A percentile compares a stretch with the other conserved stretches of the same genome.
phyloP scores from a whole-genome alignment of 2,888 invertebrate species.

The Napeogenes inachia region DNA sequence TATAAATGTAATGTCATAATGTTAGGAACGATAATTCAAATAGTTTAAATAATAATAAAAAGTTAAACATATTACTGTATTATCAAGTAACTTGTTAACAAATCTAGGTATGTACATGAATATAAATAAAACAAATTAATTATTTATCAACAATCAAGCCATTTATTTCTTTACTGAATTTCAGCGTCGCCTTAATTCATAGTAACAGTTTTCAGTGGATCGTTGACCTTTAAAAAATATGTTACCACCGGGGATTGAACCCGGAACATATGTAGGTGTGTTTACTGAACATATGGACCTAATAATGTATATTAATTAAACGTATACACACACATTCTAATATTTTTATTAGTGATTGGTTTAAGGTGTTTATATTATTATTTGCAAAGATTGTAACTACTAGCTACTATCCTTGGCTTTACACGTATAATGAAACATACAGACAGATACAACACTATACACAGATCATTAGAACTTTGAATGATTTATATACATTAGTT shows the following conservation, averaged over 20 bases:
- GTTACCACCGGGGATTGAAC: constrained; percentile 56
- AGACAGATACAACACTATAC: no score
- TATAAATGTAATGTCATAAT: not conserved
- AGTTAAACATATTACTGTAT: no score
- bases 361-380: no score
- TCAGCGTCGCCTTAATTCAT: constrained; percentile 33
- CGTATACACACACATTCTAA: constrained; percentile 8
- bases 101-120: not conserved
- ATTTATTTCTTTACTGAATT: constrained; percentile 2
- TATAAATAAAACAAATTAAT: not conserved
- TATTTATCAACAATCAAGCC: not conserved
- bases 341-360: not conserved
- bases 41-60: no score
- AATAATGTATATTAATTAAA: constrained; percentile 4
- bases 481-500: no score
- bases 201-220: constrained; percentile 46
- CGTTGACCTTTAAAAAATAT: constrained; percentile 61
- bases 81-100: not conserved
- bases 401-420: no score
- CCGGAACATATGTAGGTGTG: constrained; percentile 53
- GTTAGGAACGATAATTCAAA: no score
- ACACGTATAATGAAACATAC: no score
- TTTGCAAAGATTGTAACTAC: no score
- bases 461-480: no score
- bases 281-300: constrained; percentile 28